These are phyloP conservation scores for Helicorthomorpha holstii DNA, from an alignment of 1,140 invertebrate genomes.

Conservation along the genomic window DNA sequence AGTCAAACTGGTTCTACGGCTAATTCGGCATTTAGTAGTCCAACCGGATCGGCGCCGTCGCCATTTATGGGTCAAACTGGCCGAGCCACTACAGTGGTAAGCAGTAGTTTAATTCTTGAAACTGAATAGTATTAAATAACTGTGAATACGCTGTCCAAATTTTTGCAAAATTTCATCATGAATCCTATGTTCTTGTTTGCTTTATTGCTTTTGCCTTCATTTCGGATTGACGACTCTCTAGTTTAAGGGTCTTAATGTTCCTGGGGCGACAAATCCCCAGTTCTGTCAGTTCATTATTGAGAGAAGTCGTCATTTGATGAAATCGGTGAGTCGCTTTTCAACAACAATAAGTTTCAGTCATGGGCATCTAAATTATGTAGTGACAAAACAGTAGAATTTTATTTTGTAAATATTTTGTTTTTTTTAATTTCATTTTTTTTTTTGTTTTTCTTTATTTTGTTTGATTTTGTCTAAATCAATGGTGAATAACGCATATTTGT, in stretches of 20 bases:
- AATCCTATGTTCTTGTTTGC: too few relatives aligned
- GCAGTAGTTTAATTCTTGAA: slow-evolving; percentile 27
- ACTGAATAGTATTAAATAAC: too few relatives aligned
- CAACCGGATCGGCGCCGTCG: slow-evolving; percentile 12
- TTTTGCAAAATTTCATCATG: too few relatives aligned
- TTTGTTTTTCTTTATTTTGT: slow-evolving; percentile 7
- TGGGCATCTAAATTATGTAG: not conserved
- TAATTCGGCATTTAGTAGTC: slow-evolving; percentile 10
- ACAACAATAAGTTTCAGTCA: not conserved
- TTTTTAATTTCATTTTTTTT: slow-evolving; percentile 11
- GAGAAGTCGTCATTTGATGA: slow-evolving; percentile 79
- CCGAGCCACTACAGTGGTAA: slow-evolving; percentile 69
- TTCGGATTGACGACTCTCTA: slow-evolving; percentile 2
- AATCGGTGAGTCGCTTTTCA: slow-evolving; percentile 57
- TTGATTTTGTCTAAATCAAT: slow-evolving; percentile 7
- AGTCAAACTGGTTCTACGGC: slow-evolving; percentile 1
- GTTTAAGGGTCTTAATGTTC: slow-evolving; percentile 31
- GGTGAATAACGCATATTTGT: too few relatives aligned
- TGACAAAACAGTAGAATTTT: not conserved
- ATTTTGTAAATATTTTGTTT: slow-evolving; percentile 1
- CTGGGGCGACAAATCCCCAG: slow-evolving; percentile 79
- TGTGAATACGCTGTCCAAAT: too few relatives aligned
- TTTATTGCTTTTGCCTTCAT: slow-evolving; percentile 13
- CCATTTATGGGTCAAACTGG: slow-evolving; percentile 48
- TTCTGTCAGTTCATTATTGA: slow-evolving; percentile 87